Conservation (phyloP, 2,888 invertebrate species). For the Sipunculus nudus region DNA sequence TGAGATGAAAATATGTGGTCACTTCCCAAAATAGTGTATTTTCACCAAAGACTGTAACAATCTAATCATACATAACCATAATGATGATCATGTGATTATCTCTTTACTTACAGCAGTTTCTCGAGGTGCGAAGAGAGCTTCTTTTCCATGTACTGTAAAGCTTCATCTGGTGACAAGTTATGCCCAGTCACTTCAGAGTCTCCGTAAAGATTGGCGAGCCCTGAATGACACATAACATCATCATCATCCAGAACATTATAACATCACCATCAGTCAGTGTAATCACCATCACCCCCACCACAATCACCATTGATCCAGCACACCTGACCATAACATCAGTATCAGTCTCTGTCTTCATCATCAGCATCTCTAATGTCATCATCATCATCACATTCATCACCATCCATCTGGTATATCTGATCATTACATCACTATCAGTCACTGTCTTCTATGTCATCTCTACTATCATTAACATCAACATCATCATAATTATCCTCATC, state of each 20-base stretch:
- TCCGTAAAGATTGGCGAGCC: conserved; percentile 88
- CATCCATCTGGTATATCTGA: too few species aligned
- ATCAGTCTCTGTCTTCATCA: too few species aligned
- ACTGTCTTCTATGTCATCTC: too few species aligned
- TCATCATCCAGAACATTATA: too few species aligned
- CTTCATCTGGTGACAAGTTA: conserved; percentile 76
- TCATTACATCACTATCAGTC: too few species aligned
- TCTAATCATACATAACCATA: background rate
- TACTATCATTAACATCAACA: background rate
- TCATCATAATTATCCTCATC: too few species aligned
- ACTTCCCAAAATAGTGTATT: background rate
- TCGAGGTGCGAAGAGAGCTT: conserved; percentile 78
- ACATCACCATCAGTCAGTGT: too few species aligned
- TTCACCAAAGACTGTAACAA: background rate
- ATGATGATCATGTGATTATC: background rate
- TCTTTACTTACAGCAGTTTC: conserved; percentile 56
- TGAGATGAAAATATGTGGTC: background rate
- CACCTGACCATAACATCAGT: too few species aligned
- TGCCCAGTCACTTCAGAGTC: conserved; percentile 76
- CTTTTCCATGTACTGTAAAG: conserved; percentile 79
- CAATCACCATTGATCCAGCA: too few species aligned
- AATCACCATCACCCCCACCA: too few species aligned
- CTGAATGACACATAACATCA: too few species aligned
- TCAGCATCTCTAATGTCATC: too few species aligned
- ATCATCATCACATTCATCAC: background rate